A percentile compares a stretch with the other conserved stretches of the same genome.
These are phyloP conservation scores for Oryctes rhinoceros DNA, from an alignment of 1,140 invertebrate genomes.

Conservation along the genomic window DNA sequence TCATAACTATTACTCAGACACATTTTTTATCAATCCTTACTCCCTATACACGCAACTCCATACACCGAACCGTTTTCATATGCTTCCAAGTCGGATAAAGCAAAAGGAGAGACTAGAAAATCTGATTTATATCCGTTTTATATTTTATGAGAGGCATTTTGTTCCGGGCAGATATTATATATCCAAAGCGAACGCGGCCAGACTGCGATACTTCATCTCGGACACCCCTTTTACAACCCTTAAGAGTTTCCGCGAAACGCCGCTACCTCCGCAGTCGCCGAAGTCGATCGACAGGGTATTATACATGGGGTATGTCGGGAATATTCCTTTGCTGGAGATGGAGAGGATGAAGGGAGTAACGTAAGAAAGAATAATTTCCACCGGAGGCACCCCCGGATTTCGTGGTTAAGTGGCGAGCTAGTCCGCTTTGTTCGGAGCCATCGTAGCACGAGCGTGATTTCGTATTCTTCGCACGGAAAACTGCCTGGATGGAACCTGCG, in stretches of 20 bases:
- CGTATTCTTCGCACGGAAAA: not conserved
- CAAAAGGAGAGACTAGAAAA: not conserved
- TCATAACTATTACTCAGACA: no score
- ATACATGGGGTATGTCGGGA: not conserved
- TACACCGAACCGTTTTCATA: not conserved
- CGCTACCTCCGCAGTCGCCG: no score
- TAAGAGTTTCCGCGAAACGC: not conserved
- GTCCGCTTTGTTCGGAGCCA: not conserved
- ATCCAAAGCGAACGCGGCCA: not conserved
- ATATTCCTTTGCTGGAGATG: not conserved
- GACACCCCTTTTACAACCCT: not conserved
- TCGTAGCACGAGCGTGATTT: not conserved
- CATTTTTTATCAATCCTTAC: no score
- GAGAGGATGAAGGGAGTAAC: not conserved
- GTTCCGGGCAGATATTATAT: not conserved
- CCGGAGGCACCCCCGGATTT: not conserved
- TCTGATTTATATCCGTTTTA: slow-evolving; percentile 7
- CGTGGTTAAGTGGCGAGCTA: slow-evolving; percentile 12
- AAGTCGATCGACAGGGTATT: not conserved
- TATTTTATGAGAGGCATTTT: not conserved
- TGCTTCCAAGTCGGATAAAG: not conserved
- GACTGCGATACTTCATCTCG: not conserved
- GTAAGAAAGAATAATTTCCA: not conserved
- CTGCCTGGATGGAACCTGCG: not conserved
- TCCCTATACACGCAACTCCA: no score